Evolutionary conservation across 2,888 invertebrate genomes (phyloP).

Genomic region (Volucella zonaria): DNA sequence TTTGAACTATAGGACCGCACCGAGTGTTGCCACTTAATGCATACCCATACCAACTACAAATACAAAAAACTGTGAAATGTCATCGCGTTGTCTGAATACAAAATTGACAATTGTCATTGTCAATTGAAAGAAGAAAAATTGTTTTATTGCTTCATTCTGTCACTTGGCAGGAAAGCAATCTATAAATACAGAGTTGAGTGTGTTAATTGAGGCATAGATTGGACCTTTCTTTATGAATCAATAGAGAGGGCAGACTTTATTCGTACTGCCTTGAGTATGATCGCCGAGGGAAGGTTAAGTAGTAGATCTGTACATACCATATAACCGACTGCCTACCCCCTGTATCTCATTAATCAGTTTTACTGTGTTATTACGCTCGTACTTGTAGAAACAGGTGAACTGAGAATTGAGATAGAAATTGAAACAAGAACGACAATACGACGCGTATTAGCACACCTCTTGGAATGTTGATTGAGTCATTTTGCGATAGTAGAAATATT

Average conservation of each 20-base stretch:
- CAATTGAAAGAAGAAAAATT: constrained; percentile 1
- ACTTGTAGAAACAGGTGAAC: constrained; percentile 9
- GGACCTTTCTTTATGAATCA: constrained; percentile 10
- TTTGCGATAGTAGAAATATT: not conserved
- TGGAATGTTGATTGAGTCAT: constrained; percentile 37
- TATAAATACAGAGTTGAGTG: not conserved
- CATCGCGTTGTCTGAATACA: too few relatives aligned
- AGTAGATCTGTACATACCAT: too few relatives aligned
- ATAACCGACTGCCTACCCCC: too few relatives aligned
- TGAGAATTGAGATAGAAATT: not conserved
- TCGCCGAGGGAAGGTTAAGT: too few relatives aligned
- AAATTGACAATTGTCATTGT: constrained; percentile 10
- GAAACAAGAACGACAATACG: too few relatives aligned
- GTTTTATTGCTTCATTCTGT: constrained; percentile 29
- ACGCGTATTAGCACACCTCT: too few relatives aligned
- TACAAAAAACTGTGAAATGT: too few relatives aligned
- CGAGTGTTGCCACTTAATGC: constrained; percentile 21
- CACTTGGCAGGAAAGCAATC: not conserved
- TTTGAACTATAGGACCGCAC: constrained; percentile 39
- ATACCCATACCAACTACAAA: too few relatives aligned
- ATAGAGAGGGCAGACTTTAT: not conserved
- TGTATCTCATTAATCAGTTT: too few relatives aligned
- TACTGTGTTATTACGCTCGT: too few relatives aligned
- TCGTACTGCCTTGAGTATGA: too few relatives aligned
- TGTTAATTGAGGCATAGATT: constrained; percentile 16